Evolutionary conservation across 2,888 invertebrate species (phyloP).

Genomic region (Temnothorax ravouxi): DNA sequence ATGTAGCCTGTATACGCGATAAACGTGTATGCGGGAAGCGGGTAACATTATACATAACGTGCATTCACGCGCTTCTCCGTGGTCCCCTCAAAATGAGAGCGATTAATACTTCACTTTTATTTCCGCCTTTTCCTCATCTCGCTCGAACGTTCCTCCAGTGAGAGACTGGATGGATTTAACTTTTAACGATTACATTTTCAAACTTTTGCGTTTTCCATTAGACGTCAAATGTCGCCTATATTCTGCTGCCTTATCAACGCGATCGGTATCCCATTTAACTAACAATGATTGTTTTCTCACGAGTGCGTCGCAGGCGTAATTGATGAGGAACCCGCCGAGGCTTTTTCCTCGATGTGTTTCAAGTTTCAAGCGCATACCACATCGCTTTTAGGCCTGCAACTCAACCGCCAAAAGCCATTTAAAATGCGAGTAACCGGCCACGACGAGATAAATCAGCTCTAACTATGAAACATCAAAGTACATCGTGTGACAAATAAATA

Average conservation of each 20-base stretch:
- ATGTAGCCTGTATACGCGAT: neutral
- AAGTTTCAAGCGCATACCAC: too few species aligned
- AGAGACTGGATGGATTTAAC: neutral
- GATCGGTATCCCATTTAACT: neutral
- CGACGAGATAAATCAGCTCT: too few species aligned
- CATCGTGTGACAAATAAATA: too few species aligned
- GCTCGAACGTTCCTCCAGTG: neutral
- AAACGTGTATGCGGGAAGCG: neutral
- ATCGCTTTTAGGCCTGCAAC: too few species aligned
- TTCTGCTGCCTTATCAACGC: neutral
- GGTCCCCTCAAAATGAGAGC: neutral
- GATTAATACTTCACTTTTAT: slow-evolving; percentile 12
- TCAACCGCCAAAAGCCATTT: too few species aligned
- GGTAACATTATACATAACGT: neutral
- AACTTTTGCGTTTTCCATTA: neutral
- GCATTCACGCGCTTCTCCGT: neutral
- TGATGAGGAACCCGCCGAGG: neutral
- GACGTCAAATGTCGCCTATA: too few species aligned
- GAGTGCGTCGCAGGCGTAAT: neutral
- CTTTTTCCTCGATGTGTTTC: neutral
- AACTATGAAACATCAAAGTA: too few species aligned
- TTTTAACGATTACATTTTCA: neutral
- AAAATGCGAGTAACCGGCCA: too few species aligned
- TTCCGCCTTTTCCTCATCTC: neutral
- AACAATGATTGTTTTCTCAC: neutral